A percentile compares a stretch with the other conserved stretches of the same genome.
phyloP scores from a whole-genome alignment of 2,113 vertebrate species.

The Sceloporus undulatus region DNA sequence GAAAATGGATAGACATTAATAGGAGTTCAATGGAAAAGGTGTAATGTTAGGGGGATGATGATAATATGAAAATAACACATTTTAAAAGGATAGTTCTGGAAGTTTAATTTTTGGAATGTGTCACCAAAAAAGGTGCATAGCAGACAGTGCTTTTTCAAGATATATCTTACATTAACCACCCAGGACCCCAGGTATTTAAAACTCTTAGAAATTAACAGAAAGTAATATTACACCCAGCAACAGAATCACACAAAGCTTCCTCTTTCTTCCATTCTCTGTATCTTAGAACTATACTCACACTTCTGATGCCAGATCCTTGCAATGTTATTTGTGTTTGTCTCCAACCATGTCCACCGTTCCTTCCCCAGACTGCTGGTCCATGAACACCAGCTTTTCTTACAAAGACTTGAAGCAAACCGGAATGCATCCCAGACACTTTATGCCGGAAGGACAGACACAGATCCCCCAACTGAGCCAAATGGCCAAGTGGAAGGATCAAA shows the following conservation, averaged over 20 bases:
- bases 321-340: slow-evolving; percentile 89
- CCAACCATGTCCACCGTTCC: slow-evolving; percentile 90
- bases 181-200: neutral
- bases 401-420: slow-evolving; percentile 91
- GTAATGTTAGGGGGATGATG: neutral
- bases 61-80: neutral
- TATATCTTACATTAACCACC: neutral
- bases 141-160: neutral
- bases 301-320: slow-evolving; percentile 83
- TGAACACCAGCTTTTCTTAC: slow-evolving; percentile 85
- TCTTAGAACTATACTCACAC: slow-evolving; percentile 82
- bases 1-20: neutral
- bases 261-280: neutral
- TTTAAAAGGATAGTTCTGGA: too few relatives aligned
- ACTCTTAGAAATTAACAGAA: neutral
- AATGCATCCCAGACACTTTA: slow-evolving; percentile 86
- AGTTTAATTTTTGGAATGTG: neutral
- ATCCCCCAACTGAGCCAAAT: slow-evolving; percentile 78
- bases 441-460: slow-evolving; percentile 94
- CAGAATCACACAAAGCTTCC: neutral
- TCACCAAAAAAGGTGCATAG: neutral
- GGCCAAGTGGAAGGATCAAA: slow-evolving; percentile 85
- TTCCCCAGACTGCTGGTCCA: slow-evolving; percentile 90
- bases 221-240: neutral
- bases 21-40: neutral